Conservation (phyloP, 1,140 invertebrate species). For the Macrobrachium nipponense region DNA sequence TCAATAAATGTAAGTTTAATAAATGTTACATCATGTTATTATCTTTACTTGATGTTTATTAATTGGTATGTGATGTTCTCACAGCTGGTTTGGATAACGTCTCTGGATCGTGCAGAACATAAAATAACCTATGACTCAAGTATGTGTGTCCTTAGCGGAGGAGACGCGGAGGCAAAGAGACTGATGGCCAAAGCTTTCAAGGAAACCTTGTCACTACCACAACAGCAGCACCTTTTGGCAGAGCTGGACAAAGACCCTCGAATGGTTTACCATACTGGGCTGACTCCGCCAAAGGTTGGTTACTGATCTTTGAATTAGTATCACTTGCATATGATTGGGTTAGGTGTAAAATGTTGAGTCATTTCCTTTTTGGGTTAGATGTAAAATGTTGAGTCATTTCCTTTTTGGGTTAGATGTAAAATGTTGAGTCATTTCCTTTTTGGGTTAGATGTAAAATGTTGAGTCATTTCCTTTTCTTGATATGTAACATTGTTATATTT, state of each 20-base stretch:
- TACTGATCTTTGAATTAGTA: conserved; percentile 4
- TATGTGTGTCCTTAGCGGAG: conserved; percentile 80
- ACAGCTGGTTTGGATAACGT: conserved; percentile 86
- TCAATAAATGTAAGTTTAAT: no score
- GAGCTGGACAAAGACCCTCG: conserved; percentile 87
- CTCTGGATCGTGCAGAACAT: conserved; percentile 78
- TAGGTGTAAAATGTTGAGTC: background rate
- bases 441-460: no score
- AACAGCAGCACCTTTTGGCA: conserved; percentile 87
- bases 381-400: background rate
- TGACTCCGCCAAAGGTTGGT: conserved; percentile 85
- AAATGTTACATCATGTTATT: no score
- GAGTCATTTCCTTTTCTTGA: background rate
- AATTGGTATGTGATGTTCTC: no score
- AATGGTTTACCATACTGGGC: conserved; percentile 86
- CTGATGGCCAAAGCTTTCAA: conserved; percentile 90
- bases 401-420: no score
- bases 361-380: background rate
- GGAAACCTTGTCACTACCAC: conserved; percentile 81
- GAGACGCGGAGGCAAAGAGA: conserved; percentile 78
- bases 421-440: no score
- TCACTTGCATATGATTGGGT: no score
- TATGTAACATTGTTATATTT: background rate
- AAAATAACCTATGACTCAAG: conserved; percentile 82
- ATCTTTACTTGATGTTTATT: no score